These are phyloP conservation scores for Nettapus auritus DNA, from an alignment of 2,113 vertebrate species.

Conservation along the genomic window DNA sequence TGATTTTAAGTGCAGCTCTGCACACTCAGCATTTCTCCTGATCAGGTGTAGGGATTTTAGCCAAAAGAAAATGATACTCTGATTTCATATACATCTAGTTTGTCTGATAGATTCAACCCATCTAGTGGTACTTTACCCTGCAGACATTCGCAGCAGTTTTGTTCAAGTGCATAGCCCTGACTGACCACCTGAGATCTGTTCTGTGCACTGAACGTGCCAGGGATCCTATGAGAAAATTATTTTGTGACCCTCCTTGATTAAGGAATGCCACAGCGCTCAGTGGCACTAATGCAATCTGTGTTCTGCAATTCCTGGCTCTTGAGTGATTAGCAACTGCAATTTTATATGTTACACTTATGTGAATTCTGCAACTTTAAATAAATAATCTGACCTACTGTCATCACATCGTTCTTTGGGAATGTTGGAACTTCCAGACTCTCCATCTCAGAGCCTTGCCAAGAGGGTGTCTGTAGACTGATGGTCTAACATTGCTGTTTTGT, in stretches of 20 bases:
- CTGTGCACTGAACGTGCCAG: background rate
- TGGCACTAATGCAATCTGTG: background rate
- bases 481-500: background rate
- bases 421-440: background rate
- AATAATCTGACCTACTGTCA: background rate
- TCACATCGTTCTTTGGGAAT: background rate
- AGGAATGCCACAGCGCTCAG: background rate
- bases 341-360: background rate
- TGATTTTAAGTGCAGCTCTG: background rate
- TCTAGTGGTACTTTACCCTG: background rate
- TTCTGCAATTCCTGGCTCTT: background rate
- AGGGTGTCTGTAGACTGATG: background rate
- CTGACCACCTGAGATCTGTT: background rate
- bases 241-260: background rate
- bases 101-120: background rate
- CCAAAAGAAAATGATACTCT: background rate
- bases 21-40: background rate
- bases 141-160: background rate
- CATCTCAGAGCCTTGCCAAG: background rate
- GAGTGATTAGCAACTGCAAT: background rate
- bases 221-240: background rate
- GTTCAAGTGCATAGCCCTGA: background rate
- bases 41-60: background rate
- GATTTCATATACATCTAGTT: background rate
- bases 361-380: background rate